Evolutionary conservation across 2,113 vertebrate species (phyloP).

Genomic region (Melospiza georgiana): DNA sequence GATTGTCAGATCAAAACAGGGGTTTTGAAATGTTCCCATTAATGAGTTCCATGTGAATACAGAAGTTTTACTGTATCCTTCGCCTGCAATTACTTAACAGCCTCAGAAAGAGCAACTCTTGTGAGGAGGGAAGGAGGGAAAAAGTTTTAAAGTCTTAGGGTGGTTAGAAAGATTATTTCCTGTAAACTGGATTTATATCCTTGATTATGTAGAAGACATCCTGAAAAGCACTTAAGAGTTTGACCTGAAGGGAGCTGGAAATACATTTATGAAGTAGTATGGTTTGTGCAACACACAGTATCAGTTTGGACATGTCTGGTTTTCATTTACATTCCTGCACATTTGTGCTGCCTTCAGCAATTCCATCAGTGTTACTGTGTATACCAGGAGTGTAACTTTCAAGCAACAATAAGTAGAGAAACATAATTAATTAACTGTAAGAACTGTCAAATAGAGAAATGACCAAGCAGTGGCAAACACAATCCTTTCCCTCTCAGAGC

Average conservation of each 20-base stretch:
- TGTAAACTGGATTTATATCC: conserved; percentile 26
- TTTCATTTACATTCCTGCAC: conserved; percentile 54
- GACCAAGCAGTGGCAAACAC: not conserved
- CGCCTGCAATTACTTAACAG: conserved; percentile 4
- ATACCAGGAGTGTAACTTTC: not conserved
- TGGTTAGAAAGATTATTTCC: conserved; percentile 45
- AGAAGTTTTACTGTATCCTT: not conserved
- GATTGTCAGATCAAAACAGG: conserved; percentile 24
- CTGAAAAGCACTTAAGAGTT: conserved; percentile 32
- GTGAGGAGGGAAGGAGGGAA: not conserved
- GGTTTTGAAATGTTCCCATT: not conserved
- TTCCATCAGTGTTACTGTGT: not conserved
- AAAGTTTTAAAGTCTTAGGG: not conserved
- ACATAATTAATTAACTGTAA: not conserved
- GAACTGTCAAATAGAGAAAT: not conserved
- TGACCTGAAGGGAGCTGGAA: conserved; percentile 50
- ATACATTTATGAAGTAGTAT: conserved; percentile 3
- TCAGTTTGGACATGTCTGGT: conserved; percentile 36
- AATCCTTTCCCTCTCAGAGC: not conserved
- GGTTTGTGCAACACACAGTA: conserved; percentile 1
- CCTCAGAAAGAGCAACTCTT: not conserved
- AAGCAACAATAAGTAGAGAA: not conserved
- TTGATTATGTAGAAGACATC: conserved; percentile 34
- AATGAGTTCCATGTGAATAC: conserved; percentile 42
- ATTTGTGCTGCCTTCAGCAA: conserved; percentile 31